A percentile compares a stretch with the other conserved stretches of the same genome.
phyloP scores from a whole-genome alignment of 2,888 invertebrate genomes.

The Charanyca ferruginea region DNA sequence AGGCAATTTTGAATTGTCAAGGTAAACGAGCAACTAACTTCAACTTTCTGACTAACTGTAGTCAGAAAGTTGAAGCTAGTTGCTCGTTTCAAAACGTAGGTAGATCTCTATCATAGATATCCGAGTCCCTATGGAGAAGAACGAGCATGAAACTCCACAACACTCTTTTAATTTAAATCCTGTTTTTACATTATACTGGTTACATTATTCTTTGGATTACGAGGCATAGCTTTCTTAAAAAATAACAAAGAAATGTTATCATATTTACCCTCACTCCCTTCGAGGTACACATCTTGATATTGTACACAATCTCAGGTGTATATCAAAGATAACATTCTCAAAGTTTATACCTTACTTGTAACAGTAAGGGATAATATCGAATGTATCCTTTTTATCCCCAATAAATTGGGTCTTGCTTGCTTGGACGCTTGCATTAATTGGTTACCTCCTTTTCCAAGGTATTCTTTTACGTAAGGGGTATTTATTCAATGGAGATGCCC shows the following conservation, averaged over 20 bases:
- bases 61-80: too few species aligned
- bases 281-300: not conserved
- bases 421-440: slow-evolving; percentile 34
- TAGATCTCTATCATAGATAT: too few species aligned
- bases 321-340: slow-evolving; percentile 27
- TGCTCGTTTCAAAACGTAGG: too few species aligned
- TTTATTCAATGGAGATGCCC: not conserved
- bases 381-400: slow-evolving; percentile 25
- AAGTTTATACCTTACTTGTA: slow-evolving; percentile 29
- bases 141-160: too few species aligned
- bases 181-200: too few species aligned
- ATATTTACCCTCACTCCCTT: slow-evolving; percentile 21
- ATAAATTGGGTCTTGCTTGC: slow-evolving; percentile 33
- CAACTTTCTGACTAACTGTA: too few species aligned
- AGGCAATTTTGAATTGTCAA: too few species aligned
- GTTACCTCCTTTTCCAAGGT: slow-evolving; percentile 1
- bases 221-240: too few species aligned
- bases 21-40: too few species aligned
- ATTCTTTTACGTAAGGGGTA: not conserved
- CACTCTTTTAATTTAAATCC: too few species aligned
- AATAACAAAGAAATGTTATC: not conserved
- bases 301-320: slow-evolving; percentile 24
- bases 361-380: slow-evolving; percentile 39
- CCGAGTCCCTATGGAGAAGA: too few species aligned
- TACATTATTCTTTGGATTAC: too few species aligned